Percentiles rank a stretch among this genome's conserved stretches.
These are phyloP conservation scores for Thereva unica DNA, from an alignment of 2,888 invertebrate genomes.

Conservation along the genomic window DNA sequence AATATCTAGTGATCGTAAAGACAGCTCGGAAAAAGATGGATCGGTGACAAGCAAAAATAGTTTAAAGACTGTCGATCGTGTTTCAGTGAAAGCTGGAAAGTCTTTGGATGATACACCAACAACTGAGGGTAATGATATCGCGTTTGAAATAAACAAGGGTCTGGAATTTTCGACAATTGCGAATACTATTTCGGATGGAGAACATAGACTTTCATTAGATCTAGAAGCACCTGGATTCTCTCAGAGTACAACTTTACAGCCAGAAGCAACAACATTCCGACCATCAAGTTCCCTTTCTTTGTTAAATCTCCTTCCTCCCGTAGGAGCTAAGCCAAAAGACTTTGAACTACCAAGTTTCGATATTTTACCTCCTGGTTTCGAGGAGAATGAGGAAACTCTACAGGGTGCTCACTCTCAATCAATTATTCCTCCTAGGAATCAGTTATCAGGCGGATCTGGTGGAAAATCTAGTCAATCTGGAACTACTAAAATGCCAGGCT, in stretches of 20 bases:
- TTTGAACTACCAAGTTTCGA: constrained; percentile 54
- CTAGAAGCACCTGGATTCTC: constrained; percentile 25
- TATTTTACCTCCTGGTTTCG: constrained; percentile 58
- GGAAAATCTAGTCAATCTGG: constrained; percentile 17
- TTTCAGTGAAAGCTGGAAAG: constrained; percentile 13
- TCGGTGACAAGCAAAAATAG: no score
- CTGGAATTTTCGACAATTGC: constrained; percentile 50
- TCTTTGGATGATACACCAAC: constrained; percentile 46
- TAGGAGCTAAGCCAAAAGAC: constrained; percentile 33
- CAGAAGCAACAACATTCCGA: constrained; percentile 46
- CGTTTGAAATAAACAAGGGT: constrained; percentile 60
- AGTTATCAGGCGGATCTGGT: constrained; percentile 36
- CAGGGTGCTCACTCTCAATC: constrained; percentile 74
- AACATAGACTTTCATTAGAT: neutral
- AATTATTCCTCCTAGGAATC: constrained; percentile 62
- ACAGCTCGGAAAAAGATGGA: no score
- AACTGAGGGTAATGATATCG: constrained; percentile 54
- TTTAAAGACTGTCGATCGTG: no score
- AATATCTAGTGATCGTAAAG: constrained; percentile 55
- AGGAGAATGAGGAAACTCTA: constrained; percentile 68
- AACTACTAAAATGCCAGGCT: constrained; percentile 38
- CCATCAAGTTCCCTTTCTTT: constrained; percentile 33
- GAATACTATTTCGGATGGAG: constrained; percentile 46
- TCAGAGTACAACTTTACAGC: constrained; percentile 5
- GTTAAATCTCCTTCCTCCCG: constrained; percentile 46